These are phyloP conservation scores for Spodoptera exigua DNA, from an alignment of 2,888 invertebrate genomes.

Conservation along the genomic window DNA sequence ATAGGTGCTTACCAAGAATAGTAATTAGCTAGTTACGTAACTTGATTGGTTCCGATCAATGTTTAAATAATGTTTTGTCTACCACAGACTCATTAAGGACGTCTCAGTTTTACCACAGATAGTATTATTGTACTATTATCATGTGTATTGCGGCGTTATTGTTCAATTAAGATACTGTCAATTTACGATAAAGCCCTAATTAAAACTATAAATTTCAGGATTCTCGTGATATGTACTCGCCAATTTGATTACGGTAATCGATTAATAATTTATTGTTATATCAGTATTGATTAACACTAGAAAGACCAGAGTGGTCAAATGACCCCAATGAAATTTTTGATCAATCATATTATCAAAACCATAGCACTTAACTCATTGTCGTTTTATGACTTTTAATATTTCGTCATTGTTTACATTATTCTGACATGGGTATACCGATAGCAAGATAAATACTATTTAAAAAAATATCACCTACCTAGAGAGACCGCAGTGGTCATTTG, in stretches of 20 bases:
- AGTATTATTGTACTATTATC: slow-evolving; percentile 20
- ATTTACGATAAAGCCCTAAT: slow-evolving; percentile 27
- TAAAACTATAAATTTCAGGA: slow-evolving; percentile 32
- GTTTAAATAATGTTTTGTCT: slow-evolving; percentile 33
- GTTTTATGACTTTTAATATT: too few relatives aligned
- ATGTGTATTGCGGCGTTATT: slow-evolving; percentile 22
- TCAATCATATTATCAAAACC: too few relatives aligned
- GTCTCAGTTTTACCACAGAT: slow-evolving; percentile 25
- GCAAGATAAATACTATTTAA: too few relatives aligned
- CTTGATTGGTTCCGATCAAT: slow-evolving; percentile 13
- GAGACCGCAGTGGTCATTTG: too few relatives aligned
- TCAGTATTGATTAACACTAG: slow-evolving; percentile 31
- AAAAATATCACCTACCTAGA: too few relatives aligned
- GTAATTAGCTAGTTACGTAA: slow-evolving; percentile 11
- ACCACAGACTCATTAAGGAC: slow-evolving; percentile 16
- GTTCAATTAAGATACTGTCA: slow-evolving; percentile 21
- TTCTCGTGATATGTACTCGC: slow-evolving; percentile 14
- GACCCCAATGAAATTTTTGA: too few relatives aligned
- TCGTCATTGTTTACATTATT: too few relatives aligned
- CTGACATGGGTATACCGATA: too few relatives aligned
- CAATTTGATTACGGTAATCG: slow-evolving; percentile 15
- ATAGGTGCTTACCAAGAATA: not conserved
- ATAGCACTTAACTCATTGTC: too few relatives aligned
- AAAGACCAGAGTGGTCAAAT: too few relatives aligned
- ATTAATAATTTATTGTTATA: slow-evolving; percentile 12